Conservation (phyloP, 2,797 vertebrate genomes). For the Sarcoramphus papa region DNA sequence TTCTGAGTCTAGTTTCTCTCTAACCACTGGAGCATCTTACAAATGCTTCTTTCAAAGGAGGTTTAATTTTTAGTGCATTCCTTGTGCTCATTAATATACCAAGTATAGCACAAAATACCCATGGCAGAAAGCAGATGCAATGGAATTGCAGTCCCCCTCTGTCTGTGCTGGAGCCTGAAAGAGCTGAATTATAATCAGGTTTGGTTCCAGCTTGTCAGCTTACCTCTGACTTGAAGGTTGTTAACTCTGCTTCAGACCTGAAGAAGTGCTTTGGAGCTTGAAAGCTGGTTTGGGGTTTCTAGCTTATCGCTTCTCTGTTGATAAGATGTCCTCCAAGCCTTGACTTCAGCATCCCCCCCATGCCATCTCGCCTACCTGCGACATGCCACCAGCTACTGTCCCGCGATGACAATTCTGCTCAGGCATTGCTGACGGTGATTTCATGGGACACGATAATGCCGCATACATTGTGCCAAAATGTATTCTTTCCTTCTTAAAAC, state of each 20-base stretch:
- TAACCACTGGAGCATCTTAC: not conserved
- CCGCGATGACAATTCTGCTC: not conserved
- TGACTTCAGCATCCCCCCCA: not conserved
- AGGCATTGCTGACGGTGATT: not conserved
- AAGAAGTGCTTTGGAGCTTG: not conserved
- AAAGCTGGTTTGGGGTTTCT: not conserved
- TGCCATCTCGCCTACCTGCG: not conserved
- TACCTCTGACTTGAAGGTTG: not conserved
- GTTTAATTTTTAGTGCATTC: not conserved
- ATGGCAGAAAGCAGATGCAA: not conserved
- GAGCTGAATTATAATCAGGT: not conserved
- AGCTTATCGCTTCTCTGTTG: not conserved
- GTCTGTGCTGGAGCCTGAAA: not conserved
- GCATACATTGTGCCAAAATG: not conserved
- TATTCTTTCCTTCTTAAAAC: not conserved
- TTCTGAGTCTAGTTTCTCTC: not conserved
- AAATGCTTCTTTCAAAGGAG: not conserved
- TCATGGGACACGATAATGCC: not conserved
- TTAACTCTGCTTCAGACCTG: not conserved
- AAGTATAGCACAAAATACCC: not conserved
- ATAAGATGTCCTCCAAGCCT: not conserved
- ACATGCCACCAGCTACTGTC: not conserved
- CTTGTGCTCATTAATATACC: not conserved
- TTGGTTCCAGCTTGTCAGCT: slow-evolving; percentile 9
- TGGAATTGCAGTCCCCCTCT: not conserved